Percentiles rank a stretch among this genome's conserved stretches.
Evolutionary conservation across 2,797 vertebrate genomes (phyloP).

Genomic region (Oreochromis mossambicus): DNA sequence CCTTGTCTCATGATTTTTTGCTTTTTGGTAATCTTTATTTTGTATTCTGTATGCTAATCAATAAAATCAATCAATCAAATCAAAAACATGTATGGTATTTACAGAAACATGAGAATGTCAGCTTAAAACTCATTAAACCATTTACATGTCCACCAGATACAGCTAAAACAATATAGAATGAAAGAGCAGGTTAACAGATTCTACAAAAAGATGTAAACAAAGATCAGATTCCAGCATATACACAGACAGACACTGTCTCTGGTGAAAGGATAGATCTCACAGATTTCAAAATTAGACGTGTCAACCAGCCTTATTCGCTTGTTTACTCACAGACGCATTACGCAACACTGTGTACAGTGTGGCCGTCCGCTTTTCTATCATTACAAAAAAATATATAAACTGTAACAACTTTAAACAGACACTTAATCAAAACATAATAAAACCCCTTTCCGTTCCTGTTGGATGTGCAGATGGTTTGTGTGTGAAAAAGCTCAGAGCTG

Average conservation of each 20-base stretch:
- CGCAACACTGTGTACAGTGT: not conserved
- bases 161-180: not conserved
- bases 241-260: not conserved
- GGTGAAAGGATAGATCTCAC: not conserved
- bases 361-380: not conserved
- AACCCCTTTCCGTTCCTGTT: not conserved
- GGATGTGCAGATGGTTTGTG: not conserved
- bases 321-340: not conserved
- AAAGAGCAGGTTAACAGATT: not conserved
- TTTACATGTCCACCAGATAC: not conserved
- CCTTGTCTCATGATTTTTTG: too few relatives aligned
- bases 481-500: not conserved
- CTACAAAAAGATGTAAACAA: not conserved
- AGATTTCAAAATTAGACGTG: not conserved
- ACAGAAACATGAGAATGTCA: not conserved
- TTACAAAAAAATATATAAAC: not conserved
- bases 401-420: not conserved
- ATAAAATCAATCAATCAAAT: too few relatives aligned
- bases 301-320: not conserved
- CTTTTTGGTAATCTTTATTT: too few relatives aligned
- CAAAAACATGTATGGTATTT: not conserved
- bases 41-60: too few relatives aligned
- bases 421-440: not conserved
- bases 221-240: not conserved
- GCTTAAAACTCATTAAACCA: not conserved